phyloP scores from a whole-genome alignment of 2,113 vertebrate genomes.

The Pampusana beccarii region DNA sequence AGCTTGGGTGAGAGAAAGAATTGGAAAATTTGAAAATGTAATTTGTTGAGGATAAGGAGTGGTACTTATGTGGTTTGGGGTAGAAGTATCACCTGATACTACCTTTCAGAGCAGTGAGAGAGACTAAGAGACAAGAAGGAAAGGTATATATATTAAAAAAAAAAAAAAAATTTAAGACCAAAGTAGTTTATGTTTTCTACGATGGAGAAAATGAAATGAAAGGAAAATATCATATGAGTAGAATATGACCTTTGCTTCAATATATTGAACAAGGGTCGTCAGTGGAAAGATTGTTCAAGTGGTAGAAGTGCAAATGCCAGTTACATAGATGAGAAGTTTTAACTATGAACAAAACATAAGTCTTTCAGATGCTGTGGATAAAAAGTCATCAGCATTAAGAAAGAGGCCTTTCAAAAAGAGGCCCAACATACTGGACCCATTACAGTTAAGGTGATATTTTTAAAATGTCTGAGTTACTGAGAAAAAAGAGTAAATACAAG shows the following conservation, averaged over 20 bases:
- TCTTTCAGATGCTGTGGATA: background rate
- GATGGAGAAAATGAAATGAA: background rate
- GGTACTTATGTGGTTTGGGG: background rate
- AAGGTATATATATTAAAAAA: background rate
- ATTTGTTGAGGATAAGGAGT: background rate
- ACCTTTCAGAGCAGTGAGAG: background rate
- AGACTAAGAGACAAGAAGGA: background rate
- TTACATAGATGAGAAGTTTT: background rate
- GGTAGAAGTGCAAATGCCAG: background rate
- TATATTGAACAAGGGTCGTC: background rate
- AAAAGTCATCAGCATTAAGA: background rate
- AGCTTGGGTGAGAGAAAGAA: background rate
- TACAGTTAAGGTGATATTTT: background rate
- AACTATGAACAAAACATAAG: fast-evolving
- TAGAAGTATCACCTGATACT: background rate
- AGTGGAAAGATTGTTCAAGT: background rate
- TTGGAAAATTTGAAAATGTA: background rate
- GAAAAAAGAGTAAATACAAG: background rate
- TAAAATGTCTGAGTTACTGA: background rate
- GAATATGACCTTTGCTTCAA: background rate
- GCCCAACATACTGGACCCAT: fast-evolving
- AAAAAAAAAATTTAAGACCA: too few species aligned
- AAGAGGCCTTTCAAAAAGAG: background rate
- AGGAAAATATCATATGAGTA: background rate
- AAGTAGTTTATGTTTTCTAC: background rate